These are phyloP conservation scores for Apis cerana DNA, from an alignment of 1,140 invertebrate genomes.

Conservation along the genomic window DNA sequence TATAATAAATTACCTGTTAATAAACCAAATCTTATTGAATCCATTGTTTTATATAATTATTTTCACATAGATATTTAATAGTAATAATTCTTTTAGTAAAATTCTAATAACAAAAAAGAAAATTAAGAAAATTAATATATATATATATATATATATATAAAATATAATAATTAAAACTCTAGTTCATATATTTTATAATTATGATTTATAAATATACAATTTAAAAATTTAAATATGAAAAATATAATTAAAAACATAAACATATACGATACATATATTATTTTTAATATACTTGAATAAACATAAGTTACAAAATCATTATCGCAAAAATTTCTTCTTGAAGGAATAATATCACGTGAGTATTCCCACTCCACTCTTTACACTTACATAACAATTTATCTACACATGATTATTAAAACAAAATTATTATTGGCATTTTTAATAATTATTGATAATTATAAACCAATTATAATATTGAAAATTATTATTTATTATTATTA, in stretches of 20 bases:
- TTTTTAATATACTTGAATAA: too few species aligned
- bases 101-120: background rate
- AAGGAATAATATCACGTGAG: too few species aligned
- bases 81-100: background rate
- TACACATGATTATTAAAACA: too few species aligned
- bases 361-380: too few species aligned
- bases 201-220: background rate
- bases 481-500: background rate
- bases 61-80: background rate
- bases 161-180: background rate
- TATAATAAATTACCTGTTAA: constrained; percentile 65
- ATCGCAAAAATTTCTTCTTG: too few species aligned
- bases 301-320: too few species aligned
- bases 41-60: constrained; percentile 56
- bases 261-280: too few species aligned
- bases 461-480: background rate
- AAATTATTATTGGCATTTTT: too few species aligned
- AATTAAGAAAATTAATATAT: background rate
- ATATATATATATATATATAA: background rate
- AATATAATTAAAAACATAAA: too few species aligned
- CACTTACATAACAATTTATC: too few species aligned
- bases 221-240: too few species aligned
- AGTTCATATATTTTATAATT: background rate
- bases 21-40: constrained; percentile 67
- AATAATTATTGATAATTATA: too few species aligned